phyloP scores from a whole-genome alignment of 2,797 vertebrate genomes.

The Potorous gilbertii region DNA sequence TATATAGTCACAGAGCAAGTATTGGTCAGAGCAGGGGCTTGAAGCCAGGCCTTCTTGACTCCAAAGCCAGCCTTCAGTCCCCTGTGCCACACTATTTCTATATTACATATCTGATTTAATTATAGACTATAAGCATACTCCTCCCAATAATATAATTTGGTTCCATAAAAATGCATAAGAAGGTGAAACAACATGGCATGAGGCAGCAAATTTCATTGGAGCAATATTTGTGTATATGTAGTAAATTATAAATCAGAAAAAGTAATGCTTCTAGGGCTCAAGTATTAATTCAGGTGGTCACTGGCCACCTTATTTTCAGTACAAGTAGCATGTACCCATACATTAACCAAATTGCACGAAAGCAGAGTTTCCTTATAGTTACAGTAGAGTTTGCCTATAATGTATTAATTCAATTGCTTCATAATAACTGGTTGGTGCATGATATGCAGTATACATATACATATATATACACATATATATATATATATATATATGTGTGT shows the following conservation, averaged over 20 bases:
- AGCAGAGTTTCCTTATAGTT: not conserved
- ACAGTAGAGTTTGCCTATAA: not conserved
- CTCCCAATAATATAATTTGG: not conserved
- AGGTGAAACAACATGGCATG: not conserved
- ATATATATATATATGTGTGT: not conserved
- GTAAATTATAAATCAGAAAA: not conserved
- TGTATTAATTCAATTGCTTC: not conserved
- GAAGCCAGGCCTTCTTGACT: not conserved
- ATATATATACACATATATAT: not conserved
- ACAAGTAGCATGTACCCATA: not conserved
- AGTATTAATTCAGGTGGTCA: not conserved
- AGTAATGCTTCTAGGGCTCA: not conserved
- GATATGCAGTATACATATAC: not conserved
- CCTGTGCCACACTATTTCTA: not conserved
- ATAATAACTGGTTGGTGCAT: not conserved
- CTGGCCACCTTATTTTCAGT: not conserved
- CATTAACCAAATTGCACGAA: not conserved
- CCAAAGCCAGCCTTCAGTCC: not conserved
- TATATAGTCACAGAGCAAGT: too few relatives aligned
- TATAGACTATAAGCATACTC: not conserved
- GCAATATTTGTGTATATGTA: not conserved
- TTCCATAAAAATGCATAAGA: not conserved
- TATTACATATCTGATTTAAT: not conserved
- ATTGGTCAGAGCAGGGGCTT: too few relatives aligned
- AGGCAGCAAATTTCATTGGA: not conserved